Evolutionary conservation across 2,113 vertebrate genomes (phyloP).

Genomic region (Myotis brandtii): DNA sequence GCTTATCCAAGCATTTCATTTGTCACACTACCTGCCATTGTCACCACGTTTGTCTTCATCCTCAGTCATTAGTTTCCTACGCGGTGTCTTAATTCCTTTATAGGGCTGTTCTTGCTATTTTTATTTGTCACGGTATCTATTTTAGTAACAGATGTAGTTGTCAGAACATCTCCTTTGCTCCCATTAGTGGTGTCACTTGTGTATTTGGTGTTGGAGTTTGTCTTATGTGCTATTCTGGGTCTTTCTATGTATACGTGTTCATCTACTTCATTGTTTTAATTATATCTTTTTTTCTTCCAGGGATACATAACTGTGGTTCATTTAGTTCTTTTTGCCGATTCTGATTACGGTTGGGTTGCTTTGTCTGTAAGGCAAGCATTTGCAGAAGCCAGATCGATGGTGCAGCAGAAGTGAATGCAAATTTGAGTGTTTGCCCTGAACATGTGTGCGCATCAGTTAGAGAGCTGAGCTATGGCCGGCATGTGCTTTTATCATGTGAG

Average conservation of each 20-base stretch:
- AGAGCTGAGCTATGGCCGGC: not conserved
- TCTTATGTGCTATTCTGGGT: conserved; percentile 44
- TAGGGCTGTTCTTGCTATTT: conserved; percentile 20
- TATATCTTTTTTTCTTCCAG: conserved; percentile 3
- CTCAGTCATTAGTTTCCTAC: conserved; percentile 52
- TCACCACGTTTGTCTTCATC: conserved; percentile 71
- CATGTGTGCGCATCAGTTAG: rapidly evolving
- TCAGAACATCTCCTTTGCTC: conserved; percentile 20
- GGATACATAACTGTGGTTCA: not conserved
- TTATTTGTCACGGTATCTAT: conserved; percentile 73
- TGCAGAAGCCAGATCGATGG: not conserved
- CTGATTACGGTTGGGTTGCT: conserved; percentile 27
- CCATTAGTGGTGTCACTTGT: conserved; percentile 52
- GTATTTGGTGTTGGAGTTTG: not conserved
- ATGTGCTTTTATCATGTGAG: not conserved
- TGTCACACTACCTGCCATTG: conserved; percentile 63
- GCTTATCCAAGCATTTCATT: conserved; percentile 72
- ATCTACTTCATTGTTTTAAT: conserved; percentile 27
- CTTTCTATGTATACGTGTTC: conserved; percentile 45
- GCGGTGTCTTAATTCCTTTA: conserved; percentile 57
- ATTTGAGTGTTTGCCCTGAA: not conserved
- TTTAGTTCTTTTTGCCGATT: conserved; percentile 59
- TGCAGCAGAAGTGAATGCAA: not conserved
- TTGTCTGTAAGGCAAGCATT: not conserved
- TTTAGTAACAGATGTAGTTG: conserved; percentile 46